phyloP scores from a whole-genome alignment of 2,888 invertebrate species.

The Chaitophorus viminalis region DNA sequence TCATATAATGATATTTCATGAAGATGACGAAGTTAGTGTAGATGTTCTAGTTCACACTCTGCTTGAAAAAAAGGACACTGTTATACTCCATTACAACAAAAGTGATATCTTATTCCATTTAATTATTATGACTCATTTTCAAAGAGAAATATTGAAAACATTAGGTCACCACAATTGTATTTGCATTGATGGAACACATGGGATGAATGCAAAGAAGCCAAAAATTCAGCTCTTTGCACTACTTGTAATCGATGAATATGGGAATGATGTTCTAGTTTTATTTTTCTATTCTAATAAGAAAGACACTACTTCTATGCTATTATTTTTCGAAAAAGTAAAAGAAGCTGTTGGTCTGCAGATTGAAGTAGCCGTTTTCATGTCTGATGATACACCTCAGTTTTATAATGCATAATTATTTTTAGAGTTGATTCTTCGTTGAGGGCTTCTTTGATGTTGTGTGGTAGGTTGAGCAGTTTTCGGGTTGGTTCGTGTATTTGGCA shows the following conservation, averaged over 20 bases:
- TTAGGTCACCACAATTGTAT: background rate
- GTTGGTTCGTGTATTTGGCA: no score
- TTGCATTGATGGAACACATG: slow-evolving; percentile 38
- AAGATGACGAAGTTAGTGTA: background rate
- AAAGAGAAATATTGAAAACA: slow-evolving; percentile 11
- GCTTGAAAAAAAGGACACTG: background rate
- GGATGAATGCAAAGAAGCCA: slow-evolving; percentile 17
- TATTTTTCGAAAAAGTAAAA: slow-evolving; percentile 32
- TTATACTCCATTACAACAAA: slow-evolving; percentile 14
- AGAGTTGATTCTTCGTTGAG: no score
- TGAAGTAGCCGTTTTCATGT: background rate
- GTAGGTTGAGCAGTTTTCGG: no score
- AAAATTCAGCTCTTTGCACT: slow-evolving; percentile 30
- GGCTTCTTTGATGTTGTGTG: no score
- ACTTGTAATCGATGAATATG: slow-evolving; percentile 31
- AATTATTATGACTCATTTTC: slow-evolving; percentile 39
- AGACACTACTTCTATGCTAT: background rate
- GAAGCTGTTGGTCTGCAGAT: background rate
- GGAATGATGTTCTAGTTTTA: slow-evolving; percentile 23
- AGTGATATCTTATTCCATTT: slow-evolving; percentile 15
- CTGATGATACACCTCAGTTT: no score
- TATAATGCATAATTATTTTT: no score
- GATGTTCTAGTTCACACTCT: background rate
- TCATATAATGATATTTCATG: background rate
- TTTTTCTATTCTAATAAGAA: slow-evolving; percentile 23